These are phyloP conservation scores for Montipora efflorescens DNA, from an alignment of 64 coral and sea anemone species.

Conservation along the genomic window DNA sequence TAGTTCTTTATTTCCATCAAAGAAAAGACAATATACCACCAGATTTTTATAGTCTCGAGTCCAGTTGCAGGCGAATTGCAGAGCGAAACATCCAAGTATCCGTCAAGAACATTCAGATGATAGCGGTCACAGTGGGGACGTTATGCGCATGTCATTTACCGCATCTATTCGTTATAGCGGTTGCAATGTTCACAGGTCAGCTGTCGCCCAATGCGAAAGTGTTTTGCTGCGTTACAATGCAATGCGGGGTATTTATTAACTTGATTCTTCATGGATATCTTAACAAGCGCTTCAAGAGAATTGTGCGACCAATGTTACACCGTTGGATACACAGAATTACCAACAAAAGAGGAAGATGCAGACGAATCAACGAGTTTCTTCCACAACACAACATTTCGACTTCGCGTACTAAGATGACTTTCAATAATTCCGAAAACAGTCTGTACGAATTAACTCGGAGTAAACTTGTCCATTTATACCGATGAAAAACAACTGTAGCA, in stretches of 20 bases:
- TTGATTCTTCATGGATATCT: conserved; percentile 56
- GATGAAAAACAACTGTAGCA: not conserved
- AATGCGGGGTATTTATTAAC: conserved; percentile 32
- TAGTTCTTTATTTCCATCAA: conserved; percentile 50
- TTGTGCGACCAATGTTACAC: conserved; percentile 31
- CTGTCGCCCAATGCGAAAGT: conserved; percentile 25
- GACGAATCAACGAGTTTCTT: conserved; percentile 21
- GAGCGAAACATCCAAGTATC: conserved; percentile 40
- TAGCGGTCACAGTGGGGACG: conserved; percentile 21
- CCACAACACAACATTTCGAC: not conserved
- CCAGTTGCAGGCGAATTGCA: conserved; percentile 46
- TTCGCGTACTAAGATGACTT: not conserved
- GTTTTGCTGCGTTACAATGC: not conserved
- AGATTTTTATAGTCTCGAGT: conserved; percentile 65
- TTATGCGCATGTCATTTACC: conserved; percentile 47
- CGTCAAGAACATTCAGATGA: conserved; percentile 64
- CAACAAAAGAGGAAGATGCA: not conserved
- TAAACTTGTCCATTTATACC: conserved; percentile 14
- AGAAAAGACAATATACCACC: conserved; percentile 44
- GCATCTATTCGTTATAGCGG: conserved; percentile 10
- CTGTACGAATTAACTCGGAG: conserved; percentile 23
- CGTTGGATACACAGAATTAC: conserved; percentile 14
- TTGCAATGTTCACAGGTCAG: conserved; percentile 72
- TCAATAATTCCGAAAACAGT: not conserved
- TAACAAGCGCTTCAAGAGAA: conserved; percentile 51